Percentiles rank a stretch among this genome's conserved stretches.
phyloP scores from a whole-genome alignment of 2,797 vertebrate genomes.

The Bovichtus diacanthus region DNA sequence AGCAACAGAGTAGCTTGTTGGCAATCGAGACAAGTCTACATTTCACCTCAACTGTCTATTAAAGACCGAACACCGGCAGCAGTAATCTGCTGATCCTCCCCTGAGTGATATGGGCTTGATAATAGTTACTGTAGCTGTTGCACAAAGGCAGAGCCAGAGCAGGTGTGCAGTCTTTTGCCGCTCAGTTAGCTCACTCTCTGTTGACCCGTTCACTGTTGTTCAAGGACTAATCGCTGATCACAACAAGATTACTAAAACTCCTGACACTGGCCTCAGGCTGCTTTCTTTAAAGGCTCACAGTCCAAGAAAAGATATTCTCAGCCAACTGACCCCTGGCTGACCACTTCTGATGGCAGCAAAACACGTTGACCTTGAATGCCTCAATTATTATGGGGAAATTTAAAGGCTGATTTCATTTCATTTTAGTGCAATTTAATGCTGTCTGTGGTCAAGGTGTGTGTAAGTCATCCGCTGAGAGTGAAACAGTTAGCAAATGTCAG shows the following conservation, averaged over 20 bases:
- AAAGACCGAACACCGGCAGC: slow-evolving; percentile 37
- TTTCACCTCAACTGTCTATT: slow-evolving; percentile 52
- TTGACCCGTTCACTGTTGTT: slow-evolving; percentile 78
- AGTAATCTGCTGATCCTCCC: slow-evolving; percentile 51
- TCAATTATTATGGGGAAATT: slow-evolving; percentile 22
- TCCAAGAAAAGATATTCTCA: slow-evolving; percentile 21
- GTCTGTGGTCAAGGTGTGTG: slow-evolving; percentile 32
- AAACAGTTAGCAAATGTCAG: slow-evolving; percentile 49
- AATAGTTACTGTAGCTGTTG: slow-evolving; percentile 50
- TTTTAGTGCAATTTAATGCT: slow-evolving; percentile 38
- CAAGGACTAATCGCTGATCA: slow-evolving; percentile 81
- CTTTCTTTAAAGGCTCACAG: slow-evolving; percentile 40
- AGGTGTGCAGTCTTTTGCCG: slow-evolving; percentile 67
- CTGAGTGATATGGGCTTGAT: slow-evolving; percentile 43
- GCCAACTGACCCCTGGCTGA: slow-evolving; percentile 41
- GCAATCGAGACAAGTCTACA: slow-evolving; percentile 45
- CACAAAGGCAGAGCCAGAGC: slow-evolving; percentile 51
- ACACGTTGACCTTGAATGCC: slow-evolving; percentile 60
- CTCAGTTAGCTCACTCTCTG: slow-evolving; percentile 68
- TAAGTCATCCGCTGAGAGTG: slow-evolving; percentile 49
- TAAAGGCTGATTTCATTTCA: slow-evolving; percentile 16
- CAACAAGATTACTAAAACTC: slow-evolving; percentile 76
- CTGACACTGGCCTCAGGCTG: slow-evolving; percentile 69
- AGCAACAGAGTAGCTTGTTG: slow-evolving; percentile 60
- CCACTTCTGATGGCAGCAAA: slow-evolving; percentile 15